Percentiles rank a stretch among this genome's conserved stretches.
phyloP scores from a whole-genome alignment of 2,797 vertebrate genomes.

The Dryobates pubescens region DNA sequence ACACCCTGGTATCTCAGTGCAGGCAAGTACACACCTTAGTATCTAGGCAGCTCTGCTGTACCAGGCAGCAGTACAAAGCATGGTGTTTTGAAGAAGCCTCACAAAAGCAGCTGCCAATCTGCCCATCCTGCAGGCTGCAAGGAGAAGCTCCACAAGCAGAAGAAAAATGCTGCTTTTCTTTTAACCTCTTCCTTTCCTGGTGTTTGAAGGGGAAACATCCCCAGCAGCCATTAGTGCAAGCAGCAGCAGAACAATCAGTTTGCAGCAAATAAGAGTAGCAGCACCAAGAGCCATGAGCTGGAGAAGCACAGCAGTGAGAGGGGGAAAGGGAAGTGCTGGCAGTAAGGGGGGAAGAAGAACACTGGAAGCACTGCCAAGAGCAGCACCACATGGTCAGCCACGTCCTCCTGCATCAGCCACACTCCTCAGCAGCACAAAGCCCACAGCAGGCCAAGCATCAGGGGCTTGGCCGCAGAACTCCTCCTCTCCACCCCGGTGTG shows the following conservation, averaged over 20 bases:
- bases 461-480: rapidly evolving
- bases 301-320: not conserved
- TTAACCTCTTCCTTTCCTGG: not conserved
- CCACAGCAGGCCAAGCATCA: not conserved
- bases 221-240: not conserved
- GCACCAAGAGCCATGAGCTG: not conserved
- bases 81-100: not conserved
- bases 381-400: constrained; percentile 1
- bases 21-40: too few species aligned
- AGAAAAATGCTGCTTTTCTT: not conserved
- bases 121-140: not conserved
- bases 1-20: too few species aligned
- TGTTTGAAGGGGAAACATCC: not conserved
- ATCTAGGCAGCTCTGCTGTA: not conserved
- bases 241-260: not conserved
- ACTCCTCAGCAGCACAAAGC: not conserved
- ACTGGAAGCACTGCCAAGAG: constrained; percentile 13
- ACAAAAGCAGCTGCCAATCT: not conserved
- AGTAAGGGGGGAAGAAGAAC: constrained; percentile 9
- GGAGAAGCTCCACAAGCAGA: not conserved
- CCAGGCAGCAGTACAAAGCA: rapidly evolving
- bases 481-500: not conserved
- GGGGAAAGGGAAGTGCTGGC: not conserved
- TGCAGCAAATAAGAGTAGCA: not conserved
- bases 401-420: not conserved